Evolutionary conservation across 2,888 invertebrate species (phyloP).

Genomic region (Tubiluchus corallicola): DNA sequence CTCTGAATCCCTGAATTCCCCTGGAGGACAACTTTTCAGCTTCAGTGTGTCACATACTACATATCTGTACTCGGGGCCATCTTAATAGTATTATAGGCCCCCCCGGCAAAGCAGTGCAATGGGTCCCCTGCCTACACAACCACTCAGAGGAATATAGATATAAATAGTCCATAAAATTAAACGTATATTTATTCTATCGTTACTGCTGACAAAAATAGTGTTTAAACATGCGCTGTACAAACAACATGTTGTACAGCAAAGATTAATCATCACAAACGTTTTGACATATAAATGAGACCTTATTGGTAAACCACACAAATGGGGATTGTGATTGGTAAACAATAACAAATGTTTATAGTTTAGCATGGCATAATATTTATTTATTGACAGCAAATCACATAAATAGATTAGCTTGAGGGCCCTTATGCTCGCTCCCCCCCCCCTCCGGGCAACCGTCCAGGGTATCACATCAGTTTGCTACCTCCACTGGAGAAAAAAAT

Average conservation of each 20-base stretch:
- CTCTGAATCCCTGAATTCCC: no score
- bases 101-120: not conserved
- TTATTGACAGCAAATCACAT: conserved; percentile 1
- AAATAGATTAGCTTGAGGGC: not conserved
- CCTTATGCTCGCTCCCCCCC: conserved; percentile 3
- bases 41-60: no score
- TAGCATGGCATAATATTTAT: conserved; percentile 3
- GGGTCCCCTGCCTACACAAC: conserved; percentile 1
- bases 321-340: no score
- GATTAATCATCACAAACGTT: no score
- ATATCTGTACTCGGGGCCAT: no score
- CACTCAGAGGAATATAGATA: conserved; percentile 1
- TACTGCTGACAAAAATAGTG: not conserved
- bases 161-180: conserved; percentile 1
- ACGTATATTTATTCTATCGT: not conserved
- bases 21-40: no score
- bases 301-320: not conserved
- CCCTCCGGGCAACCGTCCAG: no score
- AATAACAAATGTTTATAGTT: no score
- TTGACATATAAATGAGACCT: not conserved
- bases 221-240: conserved; percentile 3
- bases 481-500: no score
- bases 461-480: no score
- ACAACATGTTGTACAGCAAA: not conserved
- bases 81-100: conserved; percentile 3